These are phyloP conservation scores for Phragmatobia fuliginosa DNA, from an alignment of 2,888 invertebrate genomes.

Conservation along the genomic window DNA sequence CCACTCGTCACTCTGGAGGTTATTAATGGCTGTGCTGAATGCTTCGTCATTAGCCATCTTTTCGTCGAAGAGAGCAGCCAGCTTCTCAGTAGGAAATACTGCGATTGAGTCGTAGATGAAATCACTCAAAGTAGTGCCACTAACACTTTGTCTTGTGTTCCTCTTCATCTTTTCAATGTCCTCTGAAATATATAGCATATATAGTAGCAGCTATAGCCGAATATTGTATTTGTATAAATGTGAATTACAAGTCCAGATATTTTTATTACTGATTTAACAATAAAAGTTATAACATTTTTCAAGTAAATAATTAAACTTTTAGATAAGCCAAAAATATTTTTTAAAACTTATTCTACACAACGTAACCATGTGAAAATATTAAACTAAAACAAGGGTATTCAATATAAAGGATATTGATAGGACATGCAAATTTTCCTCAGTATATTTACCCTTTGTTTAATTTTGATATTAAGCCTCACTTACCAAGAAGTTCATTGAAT, in stretches of 20 bases:
- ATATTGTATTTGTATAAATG: not conserved
- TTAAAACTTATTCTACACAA: too few relatives aligned
- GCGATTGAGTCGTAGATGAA: slow-evolving; percentile 64
- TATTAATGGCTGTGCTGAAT: slow-evolving; percentile 69
- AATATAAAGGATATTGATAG: too few relatives aligned
- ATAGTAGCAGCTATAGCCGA: not conserved
- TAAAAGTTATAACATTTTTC: not conserved
- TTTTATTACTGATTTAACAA: not conserved
- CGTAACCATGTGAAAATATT: too few relatives aligned
- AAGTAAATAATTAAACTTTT: not conserved
- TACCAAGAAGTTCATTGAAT: slow-evolving; percentile 68
- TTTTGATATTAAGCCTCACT: slow-evolving; percentile 35
- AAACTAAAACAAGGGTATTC: too few relatives aligned
- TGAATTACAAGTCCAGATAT: not conserved
- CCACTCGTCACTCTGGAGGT: slow-evolving; percentile 71
- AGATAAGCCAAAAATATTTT: not conserved
- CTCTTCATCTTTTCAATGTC: slow-evolving; percentile 11
- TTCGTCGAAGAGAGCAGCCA: slow-evolving; percentile 68
- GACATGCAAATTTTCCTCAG: not conserved
- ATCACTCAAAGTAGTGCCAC: slow-evolving; percentile 61
- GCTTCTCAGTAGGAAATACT: slow-evolving; percentile 65
- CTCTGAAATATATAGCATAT: slow-evolving; percentile 40
- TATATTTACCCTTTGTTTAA: not conserved
- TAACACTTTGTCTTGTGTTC: slow-evolving; percentile 50
- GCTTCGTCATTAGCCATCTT: slow-evolving; percentile 69